Conservation (phyloP, 1,140 invertebrate genomes). For the Leptopilina boulardi region DNA sequence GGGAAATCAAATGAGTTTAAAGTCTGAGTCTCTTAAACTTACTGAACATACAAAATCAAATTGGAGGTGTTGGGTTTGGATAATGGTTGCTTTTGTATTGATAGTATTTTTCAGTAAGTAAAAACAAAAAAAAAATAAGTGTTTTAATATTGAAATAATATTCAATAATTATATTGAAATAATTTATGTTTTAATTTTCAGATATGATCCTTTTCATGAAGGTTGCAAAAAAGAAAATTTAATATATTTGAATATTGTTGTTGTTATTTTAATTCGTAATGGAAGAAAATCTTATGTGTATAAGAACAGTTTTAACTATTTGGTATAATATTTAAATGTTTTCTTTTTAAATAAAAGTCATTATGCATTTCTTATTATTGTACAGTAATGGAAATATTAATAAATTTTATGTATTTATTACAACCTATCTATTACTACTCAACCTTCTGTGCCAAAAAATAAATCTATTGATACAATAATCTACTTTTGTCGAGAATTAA, state of each 20-base stretch:
- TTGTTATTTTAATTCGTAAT: neutral
- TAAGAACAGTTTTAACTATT: no score
- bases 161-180: neutral
- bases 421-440: no score
- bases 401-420: no score
- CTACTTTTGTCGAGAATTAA: no score
- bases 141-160: neutral
- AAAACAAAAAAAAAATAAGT: constrained; percentile 37
- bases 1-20: constrained; percentile 84
- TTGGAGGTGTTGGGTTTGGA: constrained; percentile 96
- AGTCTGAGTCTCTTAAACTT: constrained; percentile 87
- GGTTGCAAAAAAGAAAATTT: neutral
- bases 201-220: constrained; percentile 22
- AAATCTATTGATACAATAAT: no score
- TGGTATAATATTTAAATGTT: no score
- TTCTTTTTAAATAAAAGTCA: no score
- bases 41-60: constrained; percentile 90
- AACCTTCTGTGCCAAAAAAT: no score
- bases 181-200: constrained; percentile 26
- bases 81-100: constrained; percentile 90
- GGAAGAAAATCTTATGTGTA: no score
- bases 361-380: no score
- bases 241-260: neutral
- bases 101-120: constrained; percentile 90
- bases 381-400: no score